Conservation (phyloP, 1,140 invertebrate species). For the Nymphalis io region DNA sequence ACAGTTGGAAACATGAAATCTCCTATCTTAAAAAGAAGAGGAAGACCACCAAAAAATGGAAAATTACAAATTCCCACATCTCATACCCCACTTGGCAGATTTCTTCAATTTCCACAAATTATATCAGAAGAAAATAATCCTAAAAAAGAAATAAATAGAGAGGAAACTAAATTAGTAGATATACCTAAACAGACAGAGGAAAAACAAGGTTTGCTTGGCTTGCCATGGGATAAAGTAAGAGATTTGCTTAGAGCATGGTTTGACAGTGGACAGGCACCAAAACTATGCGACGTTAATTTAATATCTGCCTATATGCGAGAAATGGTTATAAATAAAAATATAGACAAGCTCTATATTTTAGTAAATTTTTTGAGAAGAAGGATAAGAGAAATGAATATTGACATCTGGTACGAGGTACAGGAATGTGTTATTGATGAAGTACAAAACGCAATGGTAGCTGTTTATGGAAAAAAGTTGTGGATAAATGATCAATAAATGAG, state of each 20-base stretch:
- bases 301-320: conserved; percentile 71
- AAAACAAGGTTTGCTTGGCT: conserved; percentile 52
- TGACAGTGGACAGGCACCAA: conserved; percentile 69
- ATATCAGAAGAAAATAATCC: conserved; percentile 47
- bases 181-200: conserved; percentile 12
- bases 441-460: conserved; percentile 73
- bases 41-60: conserved; percentile 64
- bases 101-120: conserved; percentile 58
- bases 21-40: conserved; percentile 57
- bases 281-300: conserved; percentile 76
- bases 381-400: conserved; percentile 52
- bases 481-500: conserved; percentile 18
- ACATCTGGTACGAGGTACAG: conserved; percentile 65
- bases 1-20: conserved; percentile 44
- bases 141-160: conserved; percentile 32
- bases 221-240: conserved; percentile 73
- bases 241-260: conserved; percentile 79
- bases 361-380: conserved; percentile 64
- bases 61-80: conserved; percentile 45
- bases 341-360: conserved; percentile 70
- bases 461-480: conserved; percentile 70
- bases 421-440: conserved; percentile 58
- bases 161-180: conserved; percentile 38
- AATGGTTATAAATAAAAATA: conserved; percentile 71
- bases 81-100: conserved; percentile 57